Base-by-base conservation (phyloP, 2,113 vertebrate genomes). In the Rhinichthys klamathensis region DNA sequence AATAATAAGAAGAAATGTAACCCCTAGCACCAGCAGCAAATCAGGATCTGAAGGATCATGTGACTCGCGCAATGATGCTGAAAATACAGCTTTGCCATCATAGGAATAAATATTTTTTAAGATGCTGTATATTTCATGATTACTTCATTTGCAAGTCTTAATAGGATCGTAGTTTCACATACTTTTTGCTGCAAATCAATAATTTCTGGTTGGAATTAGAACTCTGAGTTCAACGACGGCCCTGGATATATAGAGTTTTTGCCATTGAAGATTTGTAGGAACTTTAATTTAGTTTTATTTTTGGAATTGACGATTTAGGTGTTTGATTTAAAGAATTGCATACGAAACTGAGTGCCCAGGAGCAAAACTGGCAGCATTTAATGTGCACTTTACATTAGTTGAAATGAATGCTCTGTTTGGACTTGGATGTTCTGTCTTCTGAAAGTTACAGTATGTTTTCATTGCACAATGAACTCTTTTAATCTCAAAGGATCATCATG, bases 381-480 rank as follows among this genome's bases (percentile, higher is more conserved):
- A 30, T 67, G 27, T 67, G 63, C 54, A 56, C 54, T 56, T 56
- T 18, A 21, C 18, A 21, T 23, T 56, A 56, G 54, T 9, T 56
- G 0, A 56, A 56, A 38, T 38, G 18, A 61, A 61, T 44, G 58
- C 38, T 63, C 12, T 27, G 8, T 61, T 61, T 76, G 25, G 1
- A 49, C 25, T 25, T 3, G 23, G 12, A 4, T 7, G 6, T 15
- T 79, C 15, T 44, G 54, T 41, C 6, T 41, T 80, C 54, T 44
- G 18, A 23, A 23, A 70, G 16, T 70, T 38, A 23, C 32, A 38
- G 32, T n/a, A 38, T 38, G 32, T 79, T 77, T 77, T 58, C 54
- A 41, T 7, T n/a, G 54, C 54, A 60, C 54, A 60, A 41, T 60
- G 76, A 60, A 79, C 18, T 15, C 78, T 46, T 80, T 80, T 78